Evolutionary conservation across 2,113 vertebrate species (phyloP).

Genomic region (Pseudopipra pipra): DNA sequence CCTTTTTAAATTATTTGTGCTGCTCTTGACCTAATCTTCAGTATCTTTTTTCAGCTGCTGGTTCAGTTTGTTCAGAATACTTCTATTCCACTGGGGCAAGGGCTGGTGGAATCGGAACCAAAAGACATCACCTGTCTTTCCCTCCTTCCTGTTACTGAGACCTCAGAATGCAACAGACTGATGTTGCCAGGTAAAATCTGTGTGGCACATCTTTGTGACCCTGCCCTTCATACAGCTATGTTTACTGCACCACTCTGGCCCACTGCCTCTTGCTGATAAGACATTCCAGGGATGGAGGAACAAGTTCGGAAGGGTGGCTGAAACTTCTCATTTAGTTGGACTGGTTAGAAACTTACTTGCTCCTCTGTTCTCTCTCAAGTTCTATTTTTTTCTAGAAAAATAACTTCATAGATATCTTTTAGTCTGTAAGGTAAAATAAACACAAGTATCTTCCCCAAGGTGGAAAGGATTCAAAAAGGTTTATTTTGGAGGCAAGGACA

Average conservation of each 20-base stretch:
- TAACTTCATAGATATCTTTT: not conserved
- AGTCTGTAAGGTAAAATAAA: not conserved
- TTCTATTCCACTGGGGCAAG: constrained; percentile 91
- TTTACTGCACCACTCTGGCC: not conserved
- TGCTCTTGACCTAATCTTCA: constrained; percentile 37
- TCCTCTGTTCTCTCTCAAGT: not conserved
- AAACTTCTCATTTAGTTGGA: not conserved
- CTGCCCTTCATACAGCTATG: not conserved
- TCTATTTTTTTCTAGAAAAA: not conserved
- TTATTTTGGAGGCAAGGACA: too few relatives aligned
- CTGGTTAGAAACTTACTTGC: not conserved
- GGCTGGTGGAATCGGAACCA: constrained; percentile 86
- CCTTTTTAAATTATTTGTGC: not conserved
- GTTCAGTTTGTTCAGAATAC: constrained; percentile 99
- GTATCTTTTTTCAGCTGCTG: constrained; percentile 85
- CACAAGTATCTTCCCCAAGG: too few relatives aligned
- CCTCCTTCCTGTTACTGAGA: constrained; percentile 85
- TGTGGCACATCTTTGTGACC: not conserved
- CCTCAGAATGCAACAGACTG: constrained; percentile 87
- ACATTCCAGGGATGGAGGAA: not conserved
- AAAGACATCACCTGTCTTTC: constrained; percentile 88
- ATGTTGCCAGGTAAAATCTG: constrained; percentile 87
- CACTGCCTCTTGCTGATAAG: not conserved
- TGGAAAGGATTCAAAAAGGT: too few relatives aligned
- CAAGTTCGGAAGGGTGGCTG: not conserved